phyloP scores from a whole-genome alignment of 2,113 vertebrate species.

The Peromyscus maniculatus region DNA sequence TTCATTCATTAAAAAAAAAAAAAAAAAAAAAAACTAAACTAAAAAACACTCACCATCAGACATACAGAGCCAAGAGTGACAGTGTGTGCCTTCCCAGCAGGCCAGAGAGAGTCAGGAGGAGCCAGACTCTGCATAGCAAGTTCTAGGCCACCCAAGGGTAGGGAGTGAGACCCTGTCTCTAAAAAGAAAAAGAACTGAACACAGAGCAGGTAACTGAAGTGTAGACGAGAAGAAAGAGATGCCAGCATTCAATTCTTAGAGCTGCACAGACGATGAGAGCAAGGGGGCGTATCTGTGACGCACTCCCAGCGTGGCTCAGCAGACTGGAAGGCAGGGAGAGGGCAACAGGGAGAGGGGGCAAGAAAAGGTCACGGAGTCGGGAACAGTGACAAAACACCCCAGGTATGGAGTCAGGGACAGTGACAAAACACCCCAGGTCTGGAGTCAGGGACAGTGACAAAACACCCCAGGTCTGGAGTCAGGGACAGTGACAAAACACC shows the following conservation, averaged over 20 bases:
- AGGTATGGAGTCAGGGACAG: not conserved
- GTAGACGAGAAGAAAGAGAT: not conserved
- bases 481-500: too few relatives aligned
- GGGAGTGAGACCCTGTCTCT: not conserved
- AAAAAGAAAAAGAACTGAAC: not conserved
- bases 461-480: too few relatives aligned
- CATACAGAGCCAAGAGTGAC: not conserved
- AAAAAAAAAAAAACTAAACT: not conserved
- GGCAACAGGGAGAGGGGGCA: not conserved
- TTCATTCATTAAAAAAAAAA: not conserved
- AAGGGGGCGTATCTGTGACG: not conserved
- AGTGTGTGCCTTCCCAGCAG: not conserved
- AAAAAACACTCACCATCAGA: not conserved
- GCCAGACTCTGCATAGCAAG: not conserved
- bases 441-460: too few relatives aligned
- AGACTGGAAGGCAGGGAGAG: not conserved
- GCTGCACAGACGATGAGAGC: not conserved
- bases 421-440: not conserved
- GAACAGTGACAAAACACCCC: not conserved
- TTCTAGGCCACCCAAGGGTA: not conserved
- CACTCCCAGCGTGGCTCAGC: not conserved
- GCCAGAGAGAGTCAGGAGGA: not conserved
- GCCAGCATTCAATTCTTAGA: not conserved
- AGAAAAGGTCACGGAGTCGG: not conserved
- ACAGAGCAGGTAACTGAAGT: not conserved